A percentile compares a stretch with the other conserved stretches of the same genome.
Conservation (phyloP, 2,113 vertebrate genomes). For the Hystrix cristata region DNA sequence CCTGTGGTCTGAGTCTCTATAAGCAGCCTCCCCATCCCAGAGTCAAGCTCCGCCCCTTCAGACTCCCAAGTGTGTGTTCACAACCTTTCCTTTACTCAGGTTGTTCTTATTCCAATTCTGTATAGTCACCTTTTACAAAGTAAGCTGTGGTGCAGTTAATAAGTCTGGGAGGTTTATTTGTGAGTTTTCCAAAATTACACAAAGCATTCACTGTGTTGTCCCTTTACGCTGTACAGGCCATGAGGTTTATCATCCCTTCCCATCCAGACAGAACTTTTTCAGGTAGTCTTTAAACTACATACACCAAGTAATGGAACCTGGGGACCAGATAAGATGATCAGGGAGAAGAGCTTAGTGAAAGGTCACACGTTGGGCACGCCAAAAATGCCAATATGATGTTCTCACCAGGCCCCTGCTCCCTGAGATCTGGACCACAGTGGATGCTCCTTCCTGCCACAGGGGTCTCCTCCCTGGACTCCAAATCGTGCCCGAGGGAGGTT, state of each 20-base stretch:
- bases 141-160: neutral
- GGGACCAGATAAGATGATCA: neutral
- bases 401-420: neutral
- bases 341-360: neutral
- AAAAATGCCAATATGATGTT: neutral
- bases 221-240: neutral
- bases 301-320: neutral
- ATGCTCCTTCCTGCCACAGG: neutral
- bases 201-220: neutral
- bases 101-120: neutral
- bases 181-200: neutral
- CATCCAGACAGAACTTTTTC: neutral
- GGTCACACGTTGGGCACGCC: neutral
- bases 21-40: neutral
- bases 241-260: neutral
- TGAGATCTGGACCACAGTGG: neutral
- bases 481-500: neutral
- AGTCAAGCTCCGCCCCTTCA: neutral
- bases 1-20: fast-evolving
- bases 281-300: neutral
- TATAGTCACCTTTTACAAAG: neutral
- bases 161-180: neutral
- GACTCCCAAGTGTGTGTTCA: neutral
- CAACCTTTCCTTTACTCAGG: neutral
- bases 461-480: neutral